Conservation (phyloP, 1,140 invertebrate genomes). For the Drosophila biarmipes region DNA sequence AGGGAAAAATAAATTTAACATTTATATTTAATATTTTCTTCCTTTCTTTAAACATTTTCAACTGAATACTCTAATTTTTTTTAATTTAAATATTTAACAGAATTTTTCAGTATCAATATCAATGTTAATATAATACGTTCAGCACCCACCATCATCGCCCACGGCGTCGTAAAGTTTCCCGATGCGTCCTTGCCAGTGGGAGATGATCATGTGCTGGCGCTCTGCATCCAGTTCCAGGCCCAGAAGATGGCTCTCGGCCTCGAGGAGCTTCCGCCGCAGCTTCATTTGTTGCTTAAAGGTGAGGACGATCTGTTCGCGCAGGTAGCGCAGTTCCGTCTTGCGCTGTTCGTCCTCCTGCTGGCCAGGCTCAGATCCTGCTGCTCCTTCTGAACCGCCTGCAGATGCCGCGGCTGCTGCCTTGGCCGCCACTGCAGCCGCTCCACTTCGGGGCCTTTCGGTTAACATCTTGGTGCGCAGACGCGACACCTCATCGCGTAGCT, state of each 20-base stretch:
- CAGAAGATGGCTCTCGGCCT: constrained; percentile 93
- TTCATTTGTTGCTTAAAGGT: constrained; percentile 97
- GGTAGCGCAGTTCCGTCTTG: constrained; percentile 88
- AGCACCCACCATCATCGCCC: constrained; percentile 70
- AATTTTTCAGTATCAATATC: too few relatives aligned
- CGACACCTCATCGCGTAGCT: constrained; percentile 93
- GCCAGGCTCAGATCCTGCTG: constrained; percentile 10
- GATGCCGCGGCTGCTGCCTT: constrained; percentile 72
- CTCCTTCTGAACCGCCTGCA: not conserved
- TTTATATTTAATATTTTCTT: too few relatives aligned
- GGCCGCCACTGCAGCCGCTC: constrained; percentile 66
- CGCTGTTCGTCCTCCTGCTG: constrained; percentile 81
- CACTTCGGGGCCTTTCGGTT: constrained; percentile 87
- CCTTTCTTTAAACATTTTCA: too few relatives aligned
- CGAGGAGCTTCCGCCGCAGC: constrained; percentile 92
- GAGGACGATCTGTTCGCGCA: constrained; percentile 93
- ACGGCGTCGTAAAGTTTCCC: constrained; percentile 88
- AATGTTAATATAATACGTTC: too few relatives aligned
- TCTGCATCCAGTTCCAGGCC: constrained; percentile 93
- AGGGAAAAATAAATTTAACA: too few relatives aligned
- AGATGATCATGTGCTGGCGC: constrained; percentile 93
- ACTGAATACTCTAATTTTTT: too few relatives aligned
- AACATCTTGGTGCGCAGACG: constrained; percentile 92
- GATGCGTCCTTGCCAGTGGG: constrained; percentile 93
- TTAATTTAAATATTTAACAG: too few relatives aligned